Conservation (phyloP, 2,113 vertebrate species). For the Ardeotis arabs region DNA sequence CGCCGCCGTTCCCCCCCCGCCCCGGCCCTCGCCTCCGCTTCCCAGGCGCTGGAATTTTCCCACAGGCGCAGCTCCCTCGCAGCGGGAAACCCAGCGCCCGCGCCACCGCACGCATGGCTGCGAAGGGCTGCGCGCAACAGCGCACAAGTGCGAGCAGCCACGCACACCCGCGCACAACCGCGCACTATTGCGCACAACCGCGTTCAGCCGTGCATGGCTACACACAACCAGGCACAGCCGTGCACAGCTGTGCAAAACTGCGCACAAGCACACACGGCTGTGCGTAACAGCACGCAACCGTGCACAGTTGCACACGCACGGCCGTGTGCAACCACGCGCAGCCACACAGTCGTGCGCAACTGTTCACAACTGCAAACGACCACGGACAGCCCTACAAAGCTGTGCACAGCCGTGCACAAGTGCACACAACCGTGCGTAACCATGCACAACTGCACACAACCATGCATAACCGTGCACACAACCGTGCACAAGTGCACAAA, state of each 20-base stretch:
- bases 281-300: neutral
- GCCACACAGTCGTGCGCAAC: too few relatives aligned
- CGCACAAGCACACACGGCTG: too few relatives aligned
- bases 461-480: too few relatives aligned
- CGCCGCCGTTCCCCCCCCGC: neutral
- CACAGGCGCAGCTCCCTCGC: neutral
- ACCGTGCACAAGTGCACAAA: neutral
- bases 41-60: conserved; percentile 38
- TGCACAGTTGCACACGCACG: too few relatives aligned
- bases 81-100: neutral
- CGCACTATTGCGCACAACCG: too few relatives aligned
- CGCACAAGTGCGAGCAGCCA: too few relatives aligned
- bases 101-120: neutral
- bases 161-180: too few relatives aligned
- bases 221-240: neutral
- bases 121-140: neutral
- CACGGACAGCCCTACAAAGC: too few relatives aligned
- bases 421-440: neutral
- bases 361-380: too few relatives aligned
- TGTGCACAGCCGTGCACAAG: too few relatives aligned
- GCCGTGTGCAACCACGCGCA: neutral
- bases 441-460: neutral
- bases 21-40: neutral
- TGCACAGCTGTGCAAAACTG: neutral
- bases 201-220: too few relatives aligned